A percentile compares a stretch with the other conserved stretches of the same genome.
Conservation (phyloP, 2,113 vertebrate genomes). For the Indicator indicator region DNA sequence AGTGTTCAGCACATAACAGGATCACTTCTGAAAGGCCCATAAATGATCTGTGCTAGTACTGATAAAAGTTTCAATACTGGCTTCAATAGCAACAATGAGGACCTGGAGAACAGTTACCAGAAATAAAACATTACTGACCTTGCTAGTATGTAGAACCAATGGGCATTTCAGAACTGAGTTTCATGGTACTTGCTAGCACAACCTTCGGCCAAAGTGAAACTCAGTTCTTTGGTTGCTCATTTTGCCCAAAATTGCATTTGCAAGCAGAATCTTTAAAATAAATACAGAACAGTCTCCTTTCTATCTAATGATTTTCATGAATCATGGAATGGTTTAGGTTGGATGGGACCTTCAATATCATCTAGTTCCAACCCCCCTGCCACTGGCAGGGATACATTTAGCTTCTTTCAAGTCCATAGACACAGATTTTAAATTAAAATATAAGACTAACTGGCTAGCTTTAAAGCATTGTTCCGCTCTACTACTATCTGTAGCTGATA, state of each 20-base stretch:
- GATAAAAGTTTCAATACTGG: background rate
- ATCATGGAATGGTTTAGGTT: background rate
- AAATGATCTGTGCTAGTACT: background rate
- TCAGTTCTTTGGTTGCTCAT: background rate
- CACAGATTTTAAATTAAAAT: background rate
- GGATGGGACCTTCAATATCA: no score
- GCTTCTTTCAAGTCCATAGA: background rate
- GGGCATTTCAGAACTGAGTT: background rate
- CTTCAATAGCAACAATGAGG: background rate
- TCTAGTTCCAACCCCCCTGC: no score
- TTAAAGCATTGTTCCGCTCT: background rate
- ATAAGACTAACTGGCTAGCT: background rate
- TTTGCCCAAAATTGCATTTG: background rate
- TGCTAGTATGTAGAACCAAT: background rate
- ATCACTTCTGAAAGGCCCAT: rapidly evolving
- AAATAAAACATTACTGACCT: background rate
- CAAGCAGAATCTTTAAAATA: background rate
- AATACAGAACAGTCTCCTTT: background rate
- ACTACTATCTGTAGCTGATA: background rate
- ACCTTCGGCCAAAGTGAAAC: background rate
- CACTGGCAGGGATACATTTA: background rate
- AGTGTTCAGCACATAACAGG: background rate
- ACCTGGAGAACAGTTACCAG: background rate
- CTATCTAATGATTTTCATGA: background rate
- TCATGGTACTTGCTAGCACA: background rate